Percentiles rank a stretch among this genome's conserved stretches.
These are phyloP conservation scores for Palythoa caribaeorum DNA, from an alignment of 92 coral and sea anemone species.

Conservation along the genomic window DNA sequence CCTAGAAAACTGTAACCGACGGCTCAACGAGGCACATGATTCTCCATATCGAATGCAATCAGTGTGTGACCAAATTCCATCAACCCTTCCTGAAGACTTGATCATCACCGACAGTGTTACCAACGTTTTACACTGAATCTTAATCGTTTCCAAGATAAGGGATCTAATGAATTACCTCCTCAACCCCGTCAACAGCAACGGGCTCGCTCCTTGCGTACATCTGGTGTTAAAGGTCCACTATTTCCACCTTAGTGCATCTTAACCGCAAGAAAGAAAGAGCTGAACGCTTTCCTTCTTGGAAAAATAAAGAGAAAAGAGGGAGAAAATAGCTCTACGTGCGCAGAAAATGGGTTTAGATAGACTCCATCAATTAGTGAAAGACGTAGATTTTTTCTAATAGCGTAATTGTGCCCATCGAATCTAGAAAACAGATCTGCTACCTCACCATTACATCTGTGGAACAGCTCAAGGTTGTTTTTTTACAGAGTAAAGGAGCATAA, in stretches of 20 bases:
- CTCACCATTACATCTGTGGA: conserved; percentile 16
- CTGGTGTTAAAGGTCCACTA: background rate
- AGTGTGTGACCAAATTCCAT: background rate
- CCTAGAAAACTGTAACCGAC: background rate
- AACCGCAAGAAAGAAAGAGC: background rate
- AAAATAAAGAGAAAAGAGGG: background rate
- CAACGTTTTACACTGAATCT: background rate
- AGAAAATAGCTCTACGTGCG: conserved; percentile 9
- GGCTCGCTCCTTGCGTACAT: background rate
- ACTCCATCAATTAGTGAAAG: conserved; percentile 25
- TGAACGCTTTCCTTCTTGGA: background rate
- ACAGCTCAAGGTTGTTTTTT: conserved; percentile 5
- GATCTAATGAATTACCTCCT: background rate
- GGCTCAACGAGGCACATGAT: background rate
- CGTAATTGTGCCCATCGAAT: background rate
- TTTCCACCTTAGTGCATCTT: background rate
- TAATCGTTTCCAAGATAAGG: background rate
- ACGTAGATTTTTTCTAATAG: conserved; percentile 21
- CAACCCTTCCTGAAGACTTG: background rate
- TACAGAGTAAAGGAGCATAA: conserved; percentile 19
- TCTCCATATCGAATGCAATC: background rate
- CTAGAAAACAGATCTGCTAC: background rate
- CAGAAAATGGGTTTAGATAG: conserved; percentile 28
- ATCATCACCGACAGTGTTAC: too few relatives aligned
- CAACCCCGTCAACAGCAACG: background rate